These are phyloP conservation scores for Aquatica leii DNA, from an alignment of 2,888 invertebrate species.

Conservation along the genomic window DNA sequence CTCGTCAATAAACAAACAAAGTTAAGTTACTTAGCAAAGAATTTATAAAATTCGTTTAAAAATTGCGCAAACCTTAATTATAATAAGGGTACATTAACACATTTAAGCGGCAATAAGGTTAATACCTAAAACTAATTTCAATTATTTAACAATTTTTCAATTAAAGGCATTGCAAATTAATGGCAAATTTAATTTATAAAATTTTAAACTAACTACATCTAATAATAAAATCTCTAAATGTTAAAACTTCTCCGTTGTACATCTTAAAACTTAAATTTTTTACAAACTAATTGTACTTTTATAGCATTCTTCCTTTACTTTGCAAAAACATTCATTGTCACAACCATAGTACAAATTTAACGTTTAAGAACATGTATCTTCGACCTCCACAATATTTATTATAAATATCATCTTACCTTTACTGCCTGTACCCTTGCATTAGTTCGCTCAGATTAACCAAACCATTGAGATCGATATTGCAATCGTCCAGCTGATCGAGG, in stretches of 20 bases:
- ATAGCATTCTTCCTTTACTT: conserved; percentile 7
- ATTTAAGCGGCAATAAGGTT: not conserved
- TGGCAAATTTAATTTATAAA: not conserved
- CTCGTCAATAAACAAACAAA: conserved; percentile 17
- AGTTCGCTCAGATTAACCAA: conserved; percentile 57
- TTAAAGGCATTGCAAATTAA: not conserved
- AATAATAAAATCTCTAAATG: too few species aligned
- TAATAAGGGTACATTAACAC: conserved; percentile 13
- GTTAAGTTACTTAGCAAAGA: conserved; percentile 28
- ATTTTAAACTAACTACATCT: not conserved
- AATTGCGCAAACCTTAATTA: conserved; percentile 19
- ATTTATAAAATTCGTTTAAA: conserved; percentile 41
- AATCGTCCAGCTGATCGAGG: conserved; percentile 56
- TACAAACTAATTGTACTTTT: conserved; percentile 17
- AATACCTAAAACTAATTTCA: not conserved
- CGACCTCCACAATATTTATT: too few species aligned
- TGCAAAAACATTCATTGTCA: not conserved
- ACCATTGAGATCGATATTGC: conserved; percentile 55
- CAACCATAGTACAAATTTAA: conserved; percentile 11
- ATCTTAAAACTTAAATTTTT: not conserved
- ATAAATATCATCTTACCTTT: conserved; percentile 23
- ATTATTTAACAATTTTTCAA: too few species aligned
- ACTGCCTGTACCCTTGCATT: conserved; percentile 55
- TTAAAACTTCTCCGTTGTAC: not conserved
- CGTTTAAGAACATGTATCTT: conserved; percentile 9